Evolutionary conservation across 1,140 invertebrate genomes (phyloP).

Genomic region (Palaemon carinicauda): DNA sequence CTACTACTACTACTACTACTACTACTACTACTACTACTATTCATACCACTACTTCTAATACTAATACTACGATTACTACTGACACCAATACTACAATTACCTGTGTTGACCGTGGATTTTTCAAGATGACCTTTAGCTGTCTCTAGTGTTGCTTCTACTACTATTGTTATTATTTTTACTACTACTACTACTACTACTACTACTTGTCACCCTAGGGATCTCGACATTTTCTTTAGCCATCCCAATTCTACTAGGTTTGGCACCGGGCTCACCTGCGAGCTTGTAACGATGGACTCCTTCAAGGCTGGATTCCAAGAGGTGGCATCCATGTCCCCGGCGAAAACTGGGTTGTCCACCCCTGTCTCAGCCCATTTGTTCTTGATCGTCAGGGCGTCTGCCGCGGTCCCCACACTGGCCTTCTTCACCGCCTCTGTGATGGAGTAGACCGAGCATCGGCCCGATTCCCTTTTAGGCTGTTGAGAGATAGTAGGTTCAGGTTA

Average conservation of each 20-base stretch:
- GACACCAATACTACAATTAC: too few species aligned
- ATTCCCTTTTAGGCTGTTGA: background rate
- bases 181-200: background rate
- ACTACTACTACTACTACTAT: too few species aligned
- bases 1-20: too few species aligned
- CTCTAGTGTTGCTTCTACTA: too few species aligned
- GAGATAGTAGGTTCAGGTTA: background rate
- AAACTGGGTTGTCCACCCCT: constrained; percentile 50
- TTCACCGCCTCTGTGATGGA: background rate
- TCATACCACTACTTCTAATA: too few species aligned
- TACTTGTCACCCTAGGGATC: too few species aligned
- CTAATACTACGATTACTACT: too few species aligned
- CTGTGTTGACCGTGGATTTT: too few species aligned
- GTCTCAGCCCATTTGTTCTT: constrained; percentile 53
- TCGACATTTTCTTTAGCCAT: too few species aligned
- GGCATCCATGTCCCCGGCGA: constrained; percentile 44
- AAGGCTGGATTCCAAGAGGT: constrained; percentile 30
- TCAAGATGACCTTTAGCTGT: too few species aligned
- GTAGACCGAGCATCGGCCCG: constrained; percentile 16
- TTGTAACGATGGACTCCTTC: constrained; percentile 17
- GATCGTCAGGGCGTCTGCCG: background rate
- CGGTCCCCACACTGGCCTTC: background rate
- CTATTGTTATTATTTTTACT: too few species aligned
- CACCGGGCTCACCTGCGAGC: background rate
- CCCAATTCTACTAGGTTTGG: too few species aligned